A percentile compares a stretch with the other conserved stretches of the same genome.
These are phyloP conservation scores for Pristionchus exspectatus DNA, from an alignment of 2,888 invertebrate species.

Conservation along the genomic window DNA sequence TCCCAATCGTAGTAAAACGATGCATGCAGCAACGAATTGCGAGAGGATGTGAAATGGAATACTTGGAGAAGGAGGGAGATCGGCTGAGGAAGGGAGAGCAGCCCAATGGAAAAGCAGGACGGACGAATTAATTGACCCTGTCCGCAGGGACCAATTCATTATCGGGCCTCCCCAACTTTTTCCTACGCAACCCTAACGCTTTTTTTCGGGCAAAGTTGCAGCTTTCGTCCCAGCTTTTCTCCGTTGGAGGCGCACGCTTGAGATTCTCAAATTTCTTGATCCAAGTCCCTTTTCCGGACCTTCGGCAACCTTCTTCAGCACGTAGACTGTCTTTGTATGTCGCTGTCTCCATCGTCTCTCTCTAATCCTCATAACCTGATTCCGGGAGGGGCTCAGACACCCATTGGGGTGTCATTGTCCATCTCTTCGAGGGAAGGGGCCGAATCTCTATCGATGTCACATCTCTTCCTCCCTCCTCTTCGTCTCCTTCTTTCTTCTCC, in stretches of 20 bases:
- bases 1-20: constrained; percentile 40
- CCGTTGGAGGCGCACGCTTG: not conserved
- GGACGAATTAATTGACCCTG: constrained; percentile 33
- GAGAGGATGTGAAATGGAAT: constrained; percentile 39
- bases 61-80: not conserved
- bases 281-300: not conserved
- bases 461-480: constrained; percentile 23
- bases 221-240: not conserved
- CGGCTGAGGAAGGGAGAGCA: not conserved
- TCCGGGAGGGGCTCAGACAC: not conserved
- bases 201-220: not conserved
- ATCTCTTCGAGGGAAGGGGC: not conserved
- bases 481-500: not conserved
- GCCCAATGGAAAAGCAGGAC: not conserved
- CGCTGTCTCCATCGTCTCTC: no score
- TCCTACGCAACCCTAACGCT: not conserved
- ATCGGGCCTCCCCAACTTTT: constrained; percentile 6
- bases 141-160: constrained; percentile 32
- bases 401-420: not conserved
- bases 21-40: not conserved
- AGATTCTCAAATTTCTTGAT: not conserved
- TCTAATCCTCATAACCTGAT: not conserved
- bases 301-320: not conserved
- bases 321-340: not conserved
- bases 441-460: constrained; percentile 45